Percentiles rank a stretch among this genome's conserved stretches.
These are phyloP conservation scores for Mnemiopsis leidyi DNA, from an alignment of 37 sponge, comb jelly and placozoan species.

Conservation along the genomic window DNA sequence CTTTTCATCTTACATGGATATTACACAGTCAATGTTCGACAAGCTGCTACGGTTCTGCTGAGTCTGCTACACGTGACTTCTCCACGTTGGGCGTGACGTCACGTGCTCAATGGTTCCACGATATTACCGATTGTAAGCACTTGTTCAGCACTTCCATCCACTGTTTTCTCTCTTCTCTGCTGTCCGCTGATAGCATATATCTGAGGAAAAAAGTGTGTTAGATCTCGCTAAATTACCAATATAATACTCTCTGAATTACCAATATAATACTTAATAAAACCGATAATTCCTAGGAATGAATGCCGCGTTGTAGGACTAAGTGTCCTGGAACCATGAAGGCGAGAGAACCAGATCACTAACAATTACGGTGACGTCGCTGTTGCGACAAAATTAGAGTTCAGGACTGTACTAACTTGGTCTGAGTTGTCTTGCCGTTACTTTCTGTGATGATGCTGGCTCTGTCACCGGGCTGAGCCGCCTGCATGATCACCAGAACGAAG, in stretches of 20 bases:
- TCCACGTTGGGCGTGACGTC: neutral
- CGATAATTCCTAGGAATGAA: neutral
- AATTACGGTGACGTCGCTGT: neutral
- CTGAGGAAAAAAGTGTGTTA: constrained; percentile 1
- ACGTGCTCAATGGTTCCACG: constrained; percentile 56
- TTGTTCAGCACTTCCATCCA: constrained; percentile 65
- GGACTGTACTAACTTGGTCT: constrained; percentile 37
- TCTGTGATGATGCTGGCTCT: constrained; percentile 51
- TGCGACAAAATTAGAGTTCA: neutral
- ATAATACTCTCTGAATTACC: neutral
- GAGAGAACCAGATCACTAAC: neutral
- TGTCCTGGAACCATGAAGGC: neutral
- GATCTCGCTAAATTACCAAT: neutral
- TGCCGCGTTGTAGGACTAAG: neutral
- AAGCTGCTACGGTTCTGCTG: neutral
- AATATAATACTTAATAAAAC: neutral
- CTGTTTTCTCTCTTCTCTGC: constrained; percentile 50
- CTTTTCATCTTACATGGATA: neutral
- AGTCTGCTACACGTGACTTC: neutral
- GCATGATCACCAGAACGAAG: constrained; percentile 21
- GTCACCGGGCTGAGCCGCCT: constrained; percentile 39
- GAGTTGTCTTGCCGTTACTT: constrained; percentile 59
- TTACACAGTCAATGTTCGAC: neutral
- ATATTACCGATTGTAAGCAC: constrained; percentile 11
- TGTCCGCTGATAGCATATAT: constrained; percentile 30